Evolutionary conservation across 2,113 vertebrate genomes (phyloP).

Genomic region (Cyanoramphus novaezelandiae): DNA sequence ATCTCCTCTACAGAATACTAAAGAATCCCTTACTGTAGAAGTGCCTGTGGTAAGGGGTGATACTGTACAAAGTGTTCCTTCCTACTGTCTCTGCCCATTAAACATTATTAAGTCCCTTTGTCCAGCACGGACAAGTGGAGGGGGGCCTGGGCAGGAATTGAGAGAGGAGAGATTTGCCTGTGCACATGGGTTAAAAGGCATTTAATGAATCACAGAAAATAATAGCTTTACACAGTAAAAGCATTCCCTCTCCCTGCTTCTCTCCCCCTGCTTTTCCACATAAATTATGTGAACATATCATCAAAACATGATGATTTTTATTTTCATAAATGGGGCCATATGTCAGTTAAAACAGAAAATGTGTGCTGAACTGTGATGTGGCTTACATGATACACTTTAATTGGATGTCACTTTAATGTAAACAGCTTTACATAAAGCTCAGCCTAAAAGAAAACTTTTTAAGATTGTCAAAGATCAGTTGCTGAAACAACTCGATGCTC

Average conservation of each 20-base stretch:
- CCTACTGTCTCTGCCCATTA: not conserved
- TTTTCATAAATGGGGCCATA: conserved; percentile 74
- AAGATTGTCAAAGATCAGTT: conserved; percentile 57
- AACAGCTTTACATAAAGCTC: conserved; percentile 70
- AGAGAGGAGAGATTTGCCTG: not conserved
- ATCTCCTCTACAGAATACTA: not conserved
- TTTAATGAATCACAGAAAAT: conserved; percentile 75
- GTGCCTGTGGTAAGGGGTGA: not conserved
- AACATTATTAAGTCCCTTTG: not conserved
- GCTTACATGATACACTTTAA: conserved; percentile 73
- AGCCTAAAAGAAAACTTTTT: conserved; percentile 55
- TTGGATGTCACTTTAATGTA: conserved; percentile 75
- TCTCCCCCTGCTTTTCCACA: conserved; percentile 62
- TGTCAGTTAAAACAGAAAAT: conserved; percentile 73
- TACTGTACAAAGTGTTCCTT: not conserved
- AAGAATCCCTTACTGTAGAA: not conserved
- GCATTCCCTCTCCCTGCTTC: conserved; percentile 56
- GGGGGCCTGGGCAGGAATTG: not conserved
- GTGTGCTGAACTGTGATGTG: conserved; percentile 71
- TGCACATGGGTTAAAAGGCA: conserved; percentile 60
- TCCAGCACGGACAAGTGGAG: not conserved
- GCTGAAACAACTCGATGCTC: conserved; percentile 47
- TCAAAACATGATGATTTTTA: conserved; percentile 76
- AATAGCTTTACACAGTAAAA: conserved; percentile 66
- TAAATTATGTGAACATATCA: conserved; percentile 75